Percentiles rank a stretch among this genome's conserved stretches.
Conservation (phyloP, 2,113 vertebrate species). For the Craseonycteris thonglongyai region DNA sequence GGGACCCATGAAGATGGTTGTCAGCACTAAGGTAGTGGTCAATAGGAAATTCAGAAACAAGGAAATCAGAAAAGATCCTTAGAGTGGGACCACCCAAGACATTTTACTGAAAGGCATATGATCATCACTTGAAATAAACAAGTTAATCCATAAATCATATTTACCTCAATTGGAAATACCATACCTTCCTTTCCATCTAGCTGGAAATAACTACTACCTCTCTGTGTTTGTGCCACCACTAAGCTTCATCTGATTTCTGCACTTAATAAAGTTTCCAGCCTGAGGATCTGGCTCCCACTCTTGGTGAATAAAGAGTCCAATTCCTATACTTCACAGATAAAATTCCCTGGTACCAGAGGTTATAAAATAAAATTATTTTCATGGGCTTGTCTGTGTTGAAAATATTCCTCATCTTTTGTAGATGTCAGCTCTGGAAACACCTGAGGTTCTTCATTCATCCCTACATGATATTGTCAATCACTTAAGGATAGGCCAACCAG, state of each 20-base stretch:
- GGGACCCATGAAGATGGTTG: not conserved
- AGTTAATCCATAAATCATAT: not conserved
- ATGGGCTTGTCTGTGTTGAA: not conserved
- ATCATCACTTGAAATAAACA: slow-evolving; percentile 31
- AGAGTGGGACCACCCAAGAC: not conserved
- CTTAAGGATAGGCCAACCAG: too few relatives aligned
- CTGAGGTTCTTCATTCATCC: not conserved
- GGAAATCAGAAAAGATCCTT: not conserved
- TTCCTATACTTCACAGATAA: not conserved
- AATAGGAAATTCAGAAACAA: not conserved
- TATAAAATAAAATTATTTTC: not conserved
- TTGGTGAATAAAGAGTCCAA: not conserved
- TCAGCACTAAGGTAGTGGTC: not conserved
- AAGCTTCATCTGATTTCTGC: not conserved
- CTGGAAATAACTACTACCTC: not conserved
- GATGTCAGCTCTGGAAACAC: not conserved
- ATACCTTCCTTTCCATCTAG: not conserved
- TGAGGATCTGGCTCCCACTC: not conserved
- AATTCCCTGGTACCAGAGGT: not conserved
- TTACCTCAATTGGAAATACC: not conserved
- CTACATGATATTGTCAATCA: not conserved
- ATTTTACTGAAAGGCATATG: not conserved
- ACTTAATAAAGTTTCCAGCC: not conserved
- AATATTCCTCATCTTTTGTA: not conserved
- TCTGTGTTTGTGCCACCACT: not conserved